Conservation (phyloP, 2,797 vertebrate genomes). For the Arremon aurantiirostris region DNA sequence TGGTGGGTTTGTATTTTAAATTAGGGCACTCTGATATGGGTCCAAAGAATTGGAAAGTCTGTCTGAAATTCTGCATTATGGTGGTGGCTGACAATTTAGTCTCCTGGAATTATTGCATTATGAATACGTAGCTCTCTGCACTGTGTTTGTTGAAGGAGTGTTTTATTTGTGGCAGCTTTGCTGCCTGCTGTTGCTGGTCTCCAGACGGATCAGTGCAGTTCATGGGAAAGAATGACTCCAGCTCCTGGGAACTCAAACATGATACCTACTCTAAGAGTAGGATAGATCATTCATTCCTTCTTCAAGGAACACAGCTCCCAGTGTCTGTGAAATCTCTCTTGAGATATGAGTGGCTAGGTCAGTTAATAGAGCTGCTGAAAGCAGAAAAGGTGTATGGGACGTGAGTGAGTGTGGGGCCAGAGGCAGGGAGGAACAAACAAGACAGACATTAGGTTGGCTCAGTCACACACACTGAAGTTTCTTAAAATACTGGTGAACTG, state of each 20-base stretch:
- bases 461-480: background rate
- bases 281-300: background rate
- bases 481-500: background rate
- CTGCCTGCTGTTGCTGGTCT: background rate
- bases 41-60: background rate
- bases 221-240: background rate
- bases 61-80: background rate
- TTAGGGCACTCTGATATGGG: background rate
- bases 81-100: background rate
- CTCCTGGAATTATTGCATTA: background rate
- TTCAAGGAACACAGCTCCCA: background rate
- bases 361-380: background rate
- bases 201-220: background rate
- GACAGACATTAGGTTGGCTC: background rate
- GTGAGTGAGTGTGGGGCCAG: background rate
- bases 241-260: background rate
- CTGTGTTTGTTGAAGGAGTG: background rate
- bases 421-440: background rate
- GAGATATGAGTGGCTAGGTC: background rate
- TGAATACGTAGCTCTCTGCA: background rate
- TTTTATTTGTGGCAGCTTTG: background rate
- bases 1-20: background rate
- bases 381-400: fast-evolving
- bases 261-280: background rate
- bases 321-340: background rate